Percentiles rank a stretch among this genome's conserved stretches.
These are phyloP conservation scores for Myotis yumanensis DNA, from an alignment of 2,113 vertebrate genomes.

Conservation along the genomic window DNA sequence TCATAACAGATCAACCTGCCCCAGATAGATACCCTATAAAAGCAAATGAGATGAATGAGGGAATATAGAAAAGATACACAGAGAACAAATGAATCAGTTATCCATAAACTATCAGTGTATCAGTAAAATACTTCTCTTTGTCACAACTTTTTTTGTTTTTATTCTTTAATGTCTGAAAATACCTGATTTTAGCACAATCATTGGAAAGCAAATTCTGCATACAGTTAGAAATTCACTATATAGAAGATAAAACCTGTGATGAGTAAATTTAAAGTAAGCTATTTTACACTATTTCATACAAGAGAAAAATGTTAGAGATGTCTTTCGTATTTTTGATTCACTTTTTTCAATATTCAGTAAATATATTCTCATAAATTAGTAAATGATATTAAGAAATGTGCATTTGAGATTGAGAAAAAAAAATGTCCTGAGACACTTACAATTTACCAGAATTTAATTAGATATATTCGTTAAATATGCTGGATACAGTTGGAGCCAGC, in stretches of 20 bases:
- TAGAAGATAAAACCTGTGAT: not conserved
- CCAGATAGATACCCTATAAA: not conserved
- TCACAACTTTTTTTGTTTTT: not conserved
- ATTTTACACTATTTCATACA: not conserved
- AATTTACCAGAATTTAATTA: constrained; percentile 5
- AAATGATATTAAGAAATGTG: not conserved
- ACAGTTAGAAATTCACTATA: not conserved
- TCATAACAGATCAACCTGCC: not conserved
- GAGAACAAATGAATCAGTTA: not conserved
- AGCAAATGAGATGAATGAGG: not conserved
- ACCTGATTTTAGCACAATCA: not conserved
- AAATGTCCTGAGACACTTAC: not conserved
- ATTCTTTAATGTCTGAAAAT: not conserved
- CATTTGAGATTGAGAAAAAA: not conserved
- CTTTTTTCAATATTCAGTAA: not conserved
- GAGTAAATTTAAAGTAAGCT: not conserved
- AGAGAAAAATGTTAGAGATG: not conserved
- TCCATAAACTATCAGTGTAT: not conserved
- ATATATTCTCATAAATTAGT: not conserved
- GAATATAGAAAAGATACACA: not conserved
- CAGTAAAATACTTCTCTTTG: not conserved
- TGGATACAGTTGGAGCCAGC: not conserved
- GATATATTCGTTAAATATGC: not conserved
- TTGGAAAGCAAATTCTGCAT: not conserved
- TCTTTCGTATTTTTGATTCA: not conserved